These are phyloP conservation scores for Oplegnathus fasciatus DNA, from an alignment of 2,113 vertebrate species.

Conservation along the genomic window DNA sequence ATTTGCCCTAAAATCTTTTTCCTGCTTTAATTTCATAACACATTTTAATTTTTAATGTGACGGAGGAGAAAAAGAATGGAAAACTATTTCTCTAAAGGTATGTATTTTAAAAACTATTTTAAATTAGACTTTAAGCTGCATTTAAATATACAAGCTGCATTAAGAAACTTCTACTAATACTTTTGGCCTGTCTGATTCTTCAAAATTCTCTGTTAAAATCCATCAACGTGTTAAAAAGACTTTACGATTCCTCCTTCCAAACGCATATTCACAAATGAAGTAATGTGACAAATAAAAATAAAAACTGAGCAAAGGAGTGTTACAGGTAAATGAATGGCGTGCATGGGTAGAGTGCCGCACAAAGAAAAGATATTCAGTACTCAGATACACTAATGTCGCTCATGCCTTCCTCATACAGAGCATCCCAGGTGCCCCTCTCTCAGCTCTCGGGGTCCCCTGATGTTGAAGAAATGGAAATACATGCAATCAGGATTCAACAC, in stretches of 20 bases:
- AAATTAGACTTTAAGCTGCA: not conserved
- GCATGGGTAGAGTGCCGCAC: not conserved
- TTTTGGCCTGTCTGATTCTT: not conserved
- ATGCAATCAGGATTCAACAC: slow-evolving; percentile 80
- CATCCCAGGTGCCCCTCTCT: slow-evolving; percentile 40
- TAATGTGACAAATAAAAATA: not conserved
- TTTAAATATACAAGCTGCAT: not conserved
- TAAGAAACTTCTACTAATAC: not conserved
- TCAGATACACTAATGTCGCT: slow-evolving; percentile 41
- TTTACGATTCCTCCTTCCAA: not conserved
- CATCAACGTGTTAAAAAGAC: not conserved
- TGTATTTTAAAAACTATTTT: not conserved
- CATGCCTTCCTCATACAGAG: slow-evolving; percentile 47
- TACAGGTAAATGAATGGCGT: slow-evolving; percentile 5
- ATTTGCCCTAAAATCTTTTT: not conserved
- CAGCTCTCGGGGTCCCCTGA: slow-evolving; percentile 56
- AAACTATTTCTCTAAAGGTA: not conserved
- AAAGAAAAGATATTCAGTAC: slow-evolving; percentile 32
- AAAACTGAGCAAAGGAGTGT: not conserved
- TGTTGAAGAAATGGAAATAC: slow-evolving; percentile 75
- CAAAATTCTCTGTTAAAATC: not conserved
- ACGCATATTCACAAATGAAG: not conserved
- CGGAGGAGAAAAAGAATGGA: not conserved
- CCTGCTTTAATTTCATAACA: not conserved
- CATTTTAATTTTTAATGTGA: slow-evolving; percentile 18